A percentile compares a stretch with the other conserved stretches of the same genome.
These are phyloP conservation scores for Scotopteryx bipunctaria DNA, from an alignment of 2,888 invertebrate genomes.

Conservation along the genomic window DNA sequence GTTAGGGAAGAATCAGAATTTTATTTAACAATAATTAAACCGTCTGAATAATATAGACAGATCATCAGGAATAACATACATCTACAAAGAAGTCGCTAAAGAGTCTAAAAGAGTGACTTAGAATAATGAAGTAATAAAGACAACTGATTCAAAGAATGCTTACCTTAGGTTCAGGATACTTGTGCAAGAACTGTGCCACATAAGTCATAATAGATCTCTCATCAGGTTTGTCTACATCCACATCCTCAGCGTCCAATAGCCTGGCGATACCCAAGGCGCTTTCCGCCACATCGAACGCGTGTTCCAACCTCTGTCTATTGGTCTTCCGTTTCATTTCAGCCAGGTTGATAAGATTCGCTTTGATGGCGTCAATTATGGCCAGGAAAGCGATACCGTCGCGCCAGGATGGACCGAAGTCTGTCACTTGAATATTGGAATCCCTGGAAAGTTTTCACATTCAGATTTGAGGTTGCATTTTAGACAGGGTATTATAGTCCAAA, in stretches of 20 bases:
- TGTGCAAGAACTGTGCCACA: slow-evolving; percentile 98
- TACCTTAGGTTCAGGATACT: slow-evolving; percentile 94
- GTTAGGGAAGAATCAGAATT: slow-evolving; percentile 15
- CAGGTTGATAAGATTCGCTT: slow-evolving; percentile 95
- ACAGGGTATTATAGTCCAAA: no score
- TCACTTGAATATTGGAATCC: slow-evolving; percentile 93
- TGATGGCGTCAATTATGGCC: slow-evolving; percentile 97
- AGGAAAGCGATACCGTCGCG: slow-evolving; percentile 97
- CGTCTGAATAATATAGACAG: no score
- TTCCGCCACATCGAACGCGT: slow-evolving; percentile 97
- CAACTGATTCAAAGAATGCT: no score
- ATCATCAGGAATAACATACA: no score
- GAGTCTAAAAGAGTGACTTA: no score
- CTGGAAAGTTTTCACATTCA: slow-evolving; percentile 67
- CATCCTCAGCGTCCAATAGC: slow-evolving; percentile 96
- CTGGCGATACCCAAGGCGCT: slow-evolving; percentile 94
- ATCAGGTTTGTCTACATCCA: slow-evolving; percentile 97
- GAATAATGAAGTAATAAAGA: no score
- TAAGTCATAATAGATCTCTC: slow-evolving; percentile 99
- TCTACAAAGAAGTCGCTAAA: no score
- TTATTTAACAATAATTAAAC: no score
- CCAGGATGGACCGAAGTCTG: slow-evolving; percentile 98
- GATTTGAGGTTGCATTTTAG: not conserved
- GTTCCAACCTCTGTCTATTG: slow-evolving; percentile 93
- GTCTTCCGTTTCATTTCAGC: slow-evolving; percentile 89